Evolutionary conservation across 2,113 vertebrate genomes (phyloP).

Genomic region (Argyrosomus japonicus): DNA sequence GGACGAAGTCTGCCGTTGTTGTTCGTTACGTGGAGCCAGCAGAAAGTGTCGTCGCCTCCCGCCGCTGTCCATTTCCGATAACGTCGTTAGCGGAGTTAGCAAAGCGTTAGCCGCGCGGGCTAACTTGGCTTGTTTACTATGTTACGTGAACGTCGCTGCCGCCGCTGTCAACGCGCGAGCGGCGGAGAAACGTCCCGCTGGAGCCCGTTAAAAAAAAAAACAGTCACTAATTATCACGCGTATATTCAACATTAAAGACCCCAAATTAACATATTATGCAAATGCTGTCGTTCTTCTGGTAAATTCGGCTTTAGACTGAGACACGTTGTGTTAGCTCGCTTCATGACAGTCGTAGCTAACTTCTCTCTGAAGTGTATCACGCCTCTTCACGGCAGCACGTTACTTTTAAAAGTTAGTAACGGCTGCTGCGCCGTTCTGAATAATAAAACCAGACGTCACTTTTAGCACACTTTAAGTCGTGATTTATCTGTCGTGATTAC

Average conservation of each 20-base stretch:
- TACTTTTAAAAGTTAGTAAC: too few species aligned
- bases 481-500: too few species aligned
- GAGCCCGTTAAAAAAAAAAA: background rate
- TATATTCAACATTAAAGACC: accelerated
- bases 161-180: background rate
- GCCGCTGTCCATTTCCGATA: conserved; percentile 56
- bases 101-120: conserved; percentile 45
- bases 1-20: accelerated
- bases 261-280: accelerated
- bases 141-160: conserved; percentile 52
- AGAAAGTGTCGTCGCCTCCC: background rate
- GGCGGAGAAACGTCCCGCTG: background rate
- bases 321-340: accelerated
- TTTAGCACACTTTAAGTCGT: too few species aligned
- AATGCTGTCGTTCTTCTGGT: accelerated
- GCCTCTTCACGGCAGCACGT: background rate
- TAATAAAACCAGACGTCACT: too few species aligned
- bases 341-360: too few species aligned
- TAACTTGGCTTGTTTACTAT: conserved; percentile 78
- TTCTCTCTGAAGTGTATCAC: background rate
- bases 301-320: accelerated
- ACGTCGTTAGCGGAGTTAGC: conserved; percentile 61
- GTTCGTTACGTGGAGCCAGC: background rate
- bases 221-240: accelerated
- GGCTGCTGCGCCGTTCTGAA: too few species aligned